These are phyloP conservation scores for Bombus vancouverensis DNA, from an alignment of 1,140 invertebrate species.

Conservation along the genomic window DNA sequence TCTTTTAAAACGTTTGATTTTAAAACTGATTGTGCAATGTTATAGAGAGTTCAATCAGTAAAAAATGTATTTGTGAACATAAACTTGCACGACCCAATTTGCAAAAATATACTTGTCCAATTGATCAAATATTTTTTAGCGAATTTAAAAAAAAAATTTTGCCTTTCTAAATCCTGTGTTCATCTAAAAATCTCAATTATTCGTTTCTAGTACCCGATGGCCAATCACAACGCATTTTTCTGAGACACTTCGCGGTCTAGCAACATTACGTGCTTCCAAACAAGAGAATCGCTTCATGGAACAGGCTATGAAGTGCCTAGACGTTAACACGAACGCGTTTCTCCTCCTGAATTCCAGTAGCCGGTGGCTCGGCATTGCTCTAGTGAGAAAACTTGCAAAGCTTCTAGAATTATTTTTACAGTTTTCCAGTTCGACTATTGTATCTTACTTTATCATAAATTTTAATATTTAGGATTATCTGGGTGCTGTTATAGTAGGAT, in stretches of 20 bases:
- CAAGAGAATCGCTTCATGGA: conserved; percentile 86
- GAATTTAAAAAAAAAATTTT: not conserved
- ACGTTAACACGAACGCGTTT: conserved; percentile 89
- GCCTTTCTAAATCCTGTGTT: not conserved
- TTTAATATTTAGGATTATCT: conserved; percentile 87
- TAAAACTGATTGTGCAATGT: too few relatives aligned
- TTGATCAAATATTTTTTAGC: not conserved
- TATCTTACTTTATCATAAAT: not conserved
- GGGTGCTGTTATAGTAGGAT: conserved; percentile 89
- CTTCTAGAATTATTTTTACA: not conserved
- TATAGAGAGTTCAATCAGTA: too few relatives aligned
- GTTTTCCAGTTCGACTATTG: not conserved
- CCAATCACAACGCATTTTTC: conserved; percentile 88
- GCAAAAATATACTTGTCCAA: too few relatives aligned
- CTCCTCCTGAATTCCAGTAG: conserved; percentile 90
- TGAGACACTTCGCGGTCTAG: conserved; percentile 87
- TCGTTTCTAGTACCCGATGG: conserved; percentile 84
- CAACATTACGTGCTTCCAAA: conserved; percentile 87
- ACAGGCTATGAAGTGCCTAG: conserved; percentile 86
- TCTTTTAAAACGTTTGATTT: too few relatives aligned
- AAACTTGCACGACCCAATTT: too few relatives aligned
- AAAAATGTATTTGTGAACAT: too few relatives aligned
- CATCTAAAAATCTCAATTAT: not conserved
- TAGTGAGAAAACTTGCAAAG: conserved; percentile 83
- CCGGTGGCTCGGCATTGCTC: conserved; percentile 90